Evolutionary conservation across 2,797 vertebrate species (phyloP).

Genomic region (Enoplosus armatus): DNA sequence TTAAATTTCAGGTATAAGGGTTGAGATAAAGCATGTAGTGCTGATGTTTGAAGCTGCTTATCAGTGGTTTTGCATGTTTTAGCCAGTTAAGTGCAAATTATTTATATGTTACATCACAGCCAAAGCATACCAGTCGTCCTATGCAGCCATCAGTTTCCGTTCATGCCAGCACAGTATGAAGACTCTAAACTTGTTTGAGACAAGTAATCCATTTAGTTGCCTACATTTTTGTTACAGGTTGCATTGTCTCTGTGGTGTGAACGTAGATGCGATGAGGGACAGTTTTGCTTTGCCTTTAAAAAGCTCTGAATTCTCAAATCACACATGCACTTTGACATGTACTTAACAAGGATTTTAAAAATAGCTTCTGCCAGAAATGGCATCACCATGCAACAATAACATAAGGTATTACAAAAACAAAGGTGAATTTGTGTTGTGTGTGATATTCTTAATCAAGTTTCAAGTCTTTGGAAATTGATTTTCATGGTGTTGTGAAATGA

Average conservation of each 20-base stretch:
- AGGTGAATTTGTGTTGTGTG: constrained; percentile 13
- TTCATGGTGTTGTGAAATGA: constrained; percentile 28
- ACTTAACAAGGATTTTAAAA: neutral
- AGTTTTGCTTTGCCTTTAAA: constrained; percentile 8
- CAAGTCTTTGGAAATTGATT: constrained; percentile 37
- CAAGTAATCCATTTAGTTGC: constrained; percentile 10
- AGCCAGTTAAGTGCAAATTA: constrained; percentile 33
- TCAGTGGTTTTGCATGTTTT: constrained; percentile 47
- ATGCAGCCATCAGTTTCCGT: constrained; percentile 9
- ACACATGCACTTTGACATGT: neutral
- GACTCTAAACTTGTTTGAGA: constrained; percentile 10
- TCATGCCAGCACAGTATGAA: neutral
- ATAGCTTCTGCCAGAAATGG: constrained; percentile 4
- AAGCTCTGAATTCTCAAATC: constrained; percentile 1
- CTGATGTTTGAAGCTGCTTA: constrained; percentile 49
- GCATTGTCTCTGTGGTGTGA: neutral
- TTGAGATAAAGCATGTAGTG: constrained; percentile 20
- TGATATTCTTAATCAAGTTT: constrained; percentile 39
- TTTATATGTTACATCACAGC: constrained; percentile 36
- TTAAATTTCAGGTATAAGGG: constrained; percentile 22
- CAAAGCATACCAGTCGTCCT: constrained; percentile 9
- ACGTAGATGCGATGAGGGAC: neutral
- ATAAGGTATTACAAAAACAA: constrained; percentile 17
- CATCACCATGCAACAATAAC: constrained; percentile 15
- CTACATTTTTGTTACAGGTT: neutral